These are phyloP conservation scores for Falco peregrinus DNA, from an alignment of 2,797 vertebrate species.

Conservation along the genomic window DNA sequence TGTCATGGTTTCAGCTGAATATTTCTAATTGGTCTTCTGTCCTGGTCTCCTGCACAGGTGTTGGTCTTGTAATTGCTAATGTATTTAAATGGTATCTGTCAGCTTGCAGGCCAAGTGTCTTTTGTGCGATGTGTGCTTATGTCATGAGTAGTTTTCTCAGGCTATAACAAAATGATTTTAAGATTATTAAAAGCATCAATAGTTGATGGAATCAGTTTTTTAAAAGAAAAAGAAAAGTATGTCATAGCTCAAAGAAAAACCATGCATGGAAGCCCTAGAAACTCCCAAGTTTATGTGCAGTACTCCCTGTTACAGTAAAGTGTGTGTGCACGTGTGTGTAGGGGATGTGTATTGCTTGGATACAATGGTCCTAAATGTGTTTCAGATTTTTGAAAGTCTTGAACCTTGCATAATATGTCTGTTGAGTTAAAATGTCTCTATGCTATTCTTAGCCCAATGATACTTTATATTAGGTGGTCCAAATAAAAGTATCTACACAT, in stretches of 20 bases:
- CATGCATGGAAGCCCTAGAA: background rate
- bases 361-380: background rate
- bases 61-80: background rate
- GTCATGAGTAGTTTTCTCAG: background rate
- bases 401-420: slow-evolving; percentile 1
- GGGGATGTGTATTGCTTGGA: background rate
- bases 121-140: background rate
- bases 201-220: background rate
- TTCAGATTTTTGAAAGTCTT: slow-evolving; percentile 33
- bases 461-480: background rate
- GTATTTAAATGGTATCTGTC: background rate
- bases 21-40: background rate
- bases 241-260: background rate
- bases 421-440: background rate
- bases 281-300: background rate
- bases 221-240: background rate
- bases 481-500: background rate
- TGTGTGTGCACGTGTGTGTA: background rate
- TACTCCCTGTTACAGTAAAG: rapidly evolving
- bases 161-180: background rate
- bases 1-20: background rate
- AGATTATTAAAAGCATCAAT: background rate
- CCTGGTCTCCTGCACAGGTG: background rate
- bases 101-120: background rate
- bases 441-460: background rate